Conservation (phyloP, 1,140 invertebrate genomes). For the Euura lappo region DNA sequence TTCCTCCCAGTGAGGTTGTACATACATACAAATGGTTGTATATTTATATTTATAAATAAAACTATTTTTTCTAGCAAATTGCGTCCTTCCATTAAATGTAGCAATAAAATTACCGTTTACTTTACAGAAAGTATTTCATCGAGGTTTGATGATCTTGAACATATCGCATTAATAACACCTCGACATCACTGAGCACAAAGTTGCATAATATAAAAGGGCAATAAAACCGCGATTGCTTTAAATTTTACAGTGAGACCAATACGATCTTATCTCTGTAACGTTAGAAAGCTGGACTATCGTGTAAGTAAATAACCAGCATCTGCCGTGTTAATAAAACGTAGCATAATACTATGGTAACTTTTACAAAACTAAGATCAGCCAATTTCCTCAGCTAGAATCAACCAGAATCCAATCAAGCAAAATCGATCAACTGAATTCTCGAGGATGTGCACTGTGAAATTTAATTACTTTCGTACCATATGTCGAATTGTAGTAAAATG, state of each 20-base stretch:
- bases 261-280: background rate
- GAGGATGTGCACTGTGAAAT: too few species aligned
- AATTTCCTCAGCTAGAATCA: background rate
- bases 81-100: too few species aligned
- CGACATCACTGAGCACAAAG: background rate
- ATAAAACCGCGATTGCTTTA: background rate
- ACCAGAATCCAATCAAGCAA: too few species aligned
- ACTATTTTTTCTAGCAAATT: background rate
- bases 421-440: too few species aligned
- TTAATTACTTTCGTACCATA: too few species aligned
- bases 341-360: background rate
- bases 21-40: conserved; percentile 34
- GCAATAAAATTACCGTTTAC: background rate
- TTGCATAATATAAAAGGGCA: background rate
- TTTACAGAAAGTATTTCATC: background rate
- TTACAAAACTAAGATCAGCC: background rate
- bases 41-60: conserved; percentile 41
- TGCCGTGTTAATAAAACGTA: too few species aligned
- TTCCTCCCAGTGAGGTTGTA: conserved; percentile 31
- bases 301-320: too few species aligned
- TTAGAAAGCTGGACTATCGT: background rate
- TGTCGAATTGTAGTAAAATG: too few species aligned
- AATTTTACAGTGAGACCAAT: background rate
- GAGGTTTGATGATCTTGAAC: conserved; percentile 2
- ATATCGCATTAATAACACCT: background rate